A percentile compares a stretch with the other conserved stretches of the same genome.
Conservation (phyloP, 2,797 vertebrate genomes). For the Dipus sagitta region DNA sequence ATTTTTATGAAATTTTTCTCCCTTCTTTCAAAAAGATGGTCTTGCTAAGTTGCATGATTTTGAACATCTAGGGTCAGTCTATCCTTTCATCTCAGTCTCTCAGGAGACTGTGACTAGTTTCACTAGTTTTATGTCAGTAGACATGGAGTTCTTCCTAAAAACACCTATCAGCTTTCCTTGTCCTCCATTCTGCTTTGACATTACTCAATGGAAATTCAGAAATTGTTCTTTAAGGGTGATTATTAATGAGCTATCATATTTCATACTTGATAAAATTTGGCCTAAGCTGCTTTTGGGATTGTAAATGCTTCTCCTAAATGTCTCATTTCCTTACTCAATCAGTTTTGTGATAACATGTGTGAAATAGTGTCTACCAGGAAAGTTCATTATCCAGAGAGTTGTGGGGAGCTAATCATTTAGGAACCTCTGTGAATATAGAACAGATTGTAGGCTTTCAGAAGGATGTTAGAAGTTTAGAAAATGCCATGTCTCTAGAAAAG, state of each 20-base stretch:
- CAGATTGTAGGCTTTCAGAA: not conserved
- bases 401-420: not conserved
- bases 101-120: no score
- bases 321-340: not conserved
- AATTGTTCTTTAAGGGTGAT: no score
- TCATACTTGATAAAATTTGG: not conserved
- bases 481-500: not conserved
- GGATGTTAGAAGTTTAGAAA: not conserved
- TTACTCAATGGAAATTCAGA: no score
- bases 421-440: not conserved
- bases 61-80: no score
- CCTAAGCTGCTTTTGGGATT: not conserved
- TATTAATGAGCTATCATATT: no score
- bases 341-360: not conserved
- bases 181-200: no score
- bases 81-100: no score
- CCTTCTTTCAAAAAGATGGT: not conserved
- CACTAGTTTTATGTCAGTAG: no score
- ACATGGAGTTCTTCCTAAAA: no score
- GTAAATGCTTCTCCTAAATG: not conserved
- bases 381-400: not conserved
- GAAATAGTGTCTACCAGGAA: not conserved
- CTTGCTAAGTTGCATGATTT: no score
- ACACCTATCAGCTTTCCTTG: no score
- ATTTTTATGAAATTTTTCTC: not conserved